phyloP scores from a whole-genome alignment of 2,888 invertebrate species.

The Campoplex nolae region DNA sequence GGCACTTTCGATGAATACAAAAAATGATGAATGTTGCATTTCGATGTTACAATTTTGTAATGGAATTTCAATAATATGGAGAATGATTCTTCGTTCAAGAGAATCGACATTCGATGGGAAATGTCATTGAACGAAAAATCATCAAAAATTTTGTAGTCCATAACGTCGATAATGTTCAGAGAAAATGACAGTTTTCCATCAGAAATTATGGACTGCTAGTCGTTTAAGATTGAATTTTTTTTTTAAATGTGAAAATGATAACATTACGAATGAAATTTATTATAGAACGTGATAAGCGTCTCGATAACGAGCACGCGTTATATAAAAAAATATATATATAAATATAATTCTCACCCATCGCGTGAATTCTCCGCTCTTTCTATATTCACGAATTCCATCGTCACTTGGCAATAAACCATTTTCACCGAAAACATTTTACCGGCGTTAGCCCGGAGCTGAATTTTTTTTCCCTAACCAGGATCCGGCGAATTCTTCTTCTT shows the following conservation, averaged over 20 bases:
- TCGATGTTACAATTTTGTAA: neutral
- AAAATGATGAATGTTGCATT: neutral
- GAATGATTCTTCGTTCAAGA: too few species aligned
- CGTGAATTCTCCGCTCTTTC: slow-evolving; percentile 41
- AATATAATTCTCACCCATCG: slow-evolving; percentile 50
- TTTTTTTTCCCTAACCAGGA: neutral
- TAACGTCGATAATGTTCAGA: neutral
- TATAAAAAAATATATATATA: neutral
- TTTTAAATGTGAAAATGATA: neutral
- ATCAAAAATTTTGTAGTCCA: neutral
- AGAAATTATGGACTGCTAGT: neutral
- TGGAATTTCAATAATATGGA: neutral
- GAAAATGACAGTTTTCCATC: neutral
- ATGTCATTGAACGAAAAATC: neutral
- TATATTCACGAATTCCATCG: slow-evolving; percentile 80
- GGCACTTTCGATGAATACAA: neutral
- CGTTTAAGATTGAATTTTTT: neutral
- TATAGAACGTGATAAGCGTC: neutral
- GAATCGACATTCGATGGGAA: neutral
- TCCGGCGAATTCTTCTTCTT: neutral
- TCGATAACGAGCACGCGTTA: slow-evolving; percentile 2
- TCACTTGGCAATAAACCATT: slow-evolving; percentile 83
- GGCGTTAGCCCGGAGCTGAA: slow-evolving; percentile 50
- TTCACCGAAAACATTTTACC: slow-evolving; percentile 81
- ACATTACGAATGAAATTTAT: neutral